phyloP scores from a whole-genome alignment of 2,113 vertebrate species.

The Neodontobutis hainanensis region DNA sequence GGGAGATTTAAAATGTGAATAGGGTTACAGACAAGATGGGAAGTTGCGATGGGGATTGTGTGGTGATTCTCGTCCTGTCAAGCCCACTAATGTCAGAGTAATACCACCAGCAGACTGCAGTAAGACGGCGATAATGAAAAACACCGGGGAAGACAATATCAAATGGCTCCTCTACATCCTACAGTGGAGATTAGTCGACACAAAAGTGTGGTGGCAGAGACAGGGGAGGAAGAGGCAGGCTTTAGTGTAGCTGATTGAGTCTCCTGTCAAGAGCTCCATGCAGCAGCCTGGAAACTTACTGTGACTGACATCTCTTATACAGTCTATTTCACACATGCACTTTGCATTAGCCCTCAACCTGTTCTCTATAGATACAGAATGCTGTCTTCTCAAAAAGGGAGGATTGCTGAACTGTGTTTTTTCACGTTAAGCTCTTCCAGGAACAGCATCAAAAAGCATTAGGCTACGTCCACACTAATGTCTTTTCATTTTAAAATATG shows the following conservation, averaged over 20 bases:
- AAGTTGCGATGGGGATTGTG: constrained; percentile 93
- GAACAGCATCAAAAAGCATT: constrained; percentile 4
- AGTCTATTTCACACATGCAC: constrained; percentile 39
- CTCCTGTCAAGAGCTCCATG: constrained; percentile 71
- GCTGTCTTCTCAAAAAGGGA: constrained; percentile 23
- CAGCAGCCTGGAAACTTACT: constrained; percentile 62
- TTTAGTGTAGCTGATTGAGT: constrained; percentile 79
- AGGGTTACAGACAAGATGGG: constrained; percentile 72
- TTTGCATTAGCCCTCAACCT: constrained; percentile 35
- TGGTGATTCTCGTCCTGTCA: constrained; percentile 92
- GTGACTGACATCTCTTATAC: constrained; percentile 67
- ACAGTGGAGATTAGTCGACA: constrained; percentile 74
- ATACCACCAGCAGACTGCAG: constrained; percentile 90
- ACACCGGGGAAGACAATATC: constrained; percentile 99
- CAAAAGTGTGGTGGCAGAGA: constrained; percentile 68
- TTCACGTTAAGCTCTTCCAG: constrained; percentile 6
- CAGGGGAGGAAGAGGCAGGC: constrained; percentile 65
- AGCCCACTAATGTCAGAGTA: constrained; percentile 90
- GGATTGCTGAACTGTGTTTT: constrained; percentile 17
- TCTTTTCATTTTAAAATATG: not conserved
- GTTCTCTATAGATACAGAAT: constrained; percentile 60
- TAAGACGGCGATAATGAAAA: constrained; percentile 99
- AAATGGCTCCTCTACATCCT: constrained; percentile 98
- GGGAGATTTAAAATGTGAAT: constrained; percentile 70
- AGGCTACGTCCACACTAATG: not conserved